These are phyloP conservation scores for Idaea aversata DNA, from an alignment of 2,888 invertebrate genomes.

Conservation along the genomic window DNA sequence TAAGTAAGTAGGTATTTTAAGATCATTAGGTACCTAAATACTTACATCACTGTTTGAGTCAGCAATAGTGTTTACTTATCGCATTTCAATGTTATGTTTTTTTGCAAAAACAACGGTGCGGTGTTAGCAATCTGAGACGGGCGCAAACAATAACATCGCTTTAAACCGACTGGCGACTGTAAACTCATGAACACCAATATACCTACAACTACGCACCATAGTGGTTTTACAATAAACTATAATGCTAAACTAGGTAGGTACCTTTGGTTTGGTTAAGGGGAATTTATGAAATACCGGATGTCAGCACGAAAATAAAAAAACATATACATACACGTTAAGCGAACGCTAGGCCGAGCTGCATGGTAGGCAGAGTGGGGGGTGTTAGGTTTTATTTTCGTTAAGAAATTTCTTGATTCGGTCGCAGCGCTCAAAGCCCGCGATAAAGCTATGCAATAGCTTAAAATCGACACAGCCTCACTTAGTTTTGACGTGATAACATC, in stretches of 20 bases:
- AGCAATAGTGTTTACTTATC: conserved; percentile 53
- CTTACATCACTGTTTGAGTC: conserved; percentile 33
- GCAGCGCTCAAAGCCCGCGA: too few species aligned
- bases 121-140: conserved; percentile 20
- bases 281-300: too few species aligned
- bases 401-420: too few species aligned
- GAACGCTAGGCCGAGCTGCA: too few species aligned
- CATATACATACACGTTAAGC: too few species aligned
- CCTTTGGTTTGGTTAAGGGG: conserved; percentile 16
- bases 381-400: too few species aligned
- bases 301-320: too few species aligned
- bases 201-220: background rate
- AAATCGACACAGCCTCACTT: too few species aligned
- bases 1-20: background rate
- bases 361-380: too few species aligned
- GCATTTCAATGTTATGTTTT: conserved; percentile 59
- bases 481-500: too few species aligned
- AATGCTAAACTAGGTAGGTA: conserved; percentile 21
- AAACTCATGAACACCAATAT: conserved; percentile 7
- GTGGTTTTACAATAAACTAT: conserved; percentile 12
- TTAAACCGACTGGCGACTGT: conserved; percentile 7
- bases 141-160: conserved; percentile 38
- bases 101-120: conserved; percentile 54
- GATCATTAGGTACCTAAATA: background rate
- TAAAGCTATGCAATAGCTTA: too few species aligned